Base-by-base conservation (phyloP, 2,113 vertebrate genomes). In the Anser brachyrhynchus region DNA sequence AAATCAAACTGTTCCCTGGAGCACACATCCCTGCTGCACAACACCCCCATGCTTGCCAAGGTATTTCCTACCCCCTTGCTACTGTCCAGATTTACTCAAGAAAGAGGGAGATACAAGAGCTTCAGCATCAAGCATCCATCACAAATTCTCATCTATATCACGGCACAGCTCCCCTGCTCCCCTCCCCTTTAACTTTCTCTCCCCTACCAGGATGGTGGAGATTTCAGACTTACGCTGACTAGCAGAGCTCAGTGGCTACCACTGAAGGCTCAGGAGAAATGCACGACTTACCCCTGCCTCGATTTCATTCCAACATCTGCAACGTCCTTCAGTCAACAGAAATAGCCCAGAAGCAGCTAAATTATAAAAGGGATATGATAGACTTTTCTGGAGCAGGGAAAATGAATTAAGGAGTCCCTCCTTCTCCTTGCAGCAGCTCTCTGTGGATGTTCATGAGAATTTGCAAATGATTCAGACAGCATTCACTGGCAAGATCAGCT, bases 401-500 rank as follows among this genome's bases (percentile, higher is more conserved):
- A 91, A 95, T 10, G 22, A 94, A 89, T 80, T 85, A 85, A 73
- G 54, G 23, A 70, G 51, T 49, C 26, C 16, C 25, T 84, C 72
- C 7, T 90, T 55, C 69, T 73, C 77, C 57, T 90, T 89, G 75
- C 65, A 33, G 28, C 69, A 83, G 75, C 21, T 82, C 61, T 87
- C 86, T 51, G 57, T 0, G 4, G 80, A 77, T 35, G 54, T 35
- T 82, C 90, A 59, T 18, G 26, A 88, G 55, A 87, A 91, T 80
- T 43, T 91, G 73, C n/a, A 91, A 89, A 84, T 35, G 12, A 89
- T 82, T 95, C 86, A 84, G 73, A 66, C 21, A 33, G 26, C 29
- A 76, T 41, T 81, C 82, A 85, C 65, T 82, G 72, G 79, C 70
- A 89, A 57, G n/a, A 93, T 65, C 83, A 87, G 78, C 62, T 89